Evolutionary conservation across 2,113 vertebrate species (phyloP), one percentile per base, ranked within the genome.

Genomic region (Peromyscus leucopus): DNA sequence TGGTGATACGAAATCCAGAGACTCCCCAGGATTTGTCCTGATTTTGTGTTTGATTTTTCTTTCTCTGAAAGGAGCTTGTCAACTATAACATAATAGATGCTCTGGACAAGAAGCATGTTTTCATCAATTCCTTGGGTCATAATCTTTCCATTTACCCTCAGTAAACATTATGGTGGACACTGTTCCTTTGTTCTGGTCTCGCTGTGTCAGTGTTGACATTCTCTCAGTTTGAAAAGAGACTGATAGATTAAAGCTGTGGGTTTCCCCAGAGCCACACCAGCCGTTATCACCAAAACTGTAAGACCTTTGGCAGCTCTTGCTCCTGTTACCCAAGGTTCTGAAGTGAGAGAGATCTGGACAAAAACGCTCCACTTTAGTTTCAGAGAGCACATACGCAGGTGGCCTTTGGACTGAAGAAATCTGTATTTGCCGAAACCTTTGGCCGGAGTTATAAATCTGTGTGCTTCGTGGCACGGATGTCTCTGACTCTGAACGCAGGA

Each of bases 351-450:
- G 93, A 95, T 92, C 95, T 67, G 59, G 93, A 72, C 92, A 91
- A 98, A 97, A 98, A 98, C 57, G 59, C 67, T 51, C 31, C 55
- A 63, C 74, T 96, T 89, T 98, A 96, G 97, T 98, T 97, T 97
- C 96, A 97, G 98, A 97, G 95, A 96, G 96, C 71, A 80, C 89
- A 97, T 15, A 59, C 96, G 98, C 98, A 98, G 84, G 59, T 94
- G 98, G 95, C 99, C 99, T 99, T 99, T 98, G 98, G 89, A 96
- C 97, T 2, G 85, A 96, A 93, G 97, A 98, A 98, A 96, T 98
- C 94, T 98, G 74, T 98, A 97, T 97, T 98, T 98, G 93, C 97
- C 83, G 71, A 97, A 98, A 99, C 98, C 99, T 99, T 99, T 99
- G 98, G 90, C 98, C 99, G 7, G 93, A 96, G 94, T 96, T 97